Evolutionary conservation across 2,797 vertebrate genomes (phyloP).

Genomic region (Pseudochromis fuscus): DNA sequence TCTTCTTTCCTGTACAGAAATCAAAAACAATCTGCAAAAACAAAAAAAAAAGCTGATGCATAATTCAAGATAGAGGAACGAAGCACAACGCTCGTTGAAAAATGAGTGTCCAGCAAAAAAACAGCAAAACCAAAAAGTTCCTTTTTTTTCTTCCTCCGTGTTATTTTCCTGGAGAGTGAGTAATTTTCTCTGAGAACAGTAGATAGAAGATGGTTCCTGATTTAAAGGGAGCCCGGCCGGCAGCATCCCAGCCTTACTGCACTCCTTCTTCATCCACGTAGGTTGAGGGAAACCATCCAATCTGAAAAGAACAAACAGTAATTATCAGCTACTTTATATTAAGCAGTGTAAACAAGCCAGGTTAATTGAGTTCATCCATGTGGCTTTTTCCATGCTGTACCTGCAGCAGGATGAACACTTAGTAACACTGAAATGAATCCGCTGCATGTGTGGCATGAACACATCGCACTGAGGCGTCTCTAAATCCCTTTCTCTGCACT

Average conservation of each 20-base stretch:
- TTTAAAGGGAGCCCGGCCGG: slow-evolving; percentile 51
- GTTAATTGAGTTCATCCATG: slow-evolving; percentile 24
- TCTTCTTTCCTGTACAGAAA: slow-evolving; percentile 70
- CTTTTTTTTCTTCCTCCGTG: slow-evolving; percentile 32
- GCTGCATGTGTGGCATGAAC: not conserved
- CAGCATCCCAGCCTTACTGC: slow-evolving; percentile 81
- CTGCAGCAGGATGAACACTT: not conserved
- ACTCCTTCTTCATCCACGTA: slow-evolving; percentile 97
- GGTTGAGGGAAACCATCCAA: slow-evolving; percentile 98
- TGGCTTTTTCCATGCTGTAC: not conserved
- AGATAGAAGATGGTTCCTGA: slow-evolving; percentile 72
- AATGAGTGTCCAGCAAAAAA: slow-evolving; percentile 73
- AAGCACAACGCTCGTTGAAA: slow-evolving; percentile 74
- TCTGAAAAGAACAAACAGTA: slow-evolving; percentile 80
- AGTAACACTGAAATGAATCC: not conserved
- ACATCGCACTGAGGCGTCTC: not conserved
- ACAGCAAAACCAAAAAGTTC: slow-evolving; percentile 55
- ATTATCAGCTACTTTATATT: slow-evolving; percentile 19
- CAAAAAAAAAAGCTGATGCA: slow-evolving; percentile 69
- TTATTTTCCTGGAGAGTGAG: slow-evolving; percentile 74
- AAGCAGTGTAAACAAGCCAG: slow-evolving; percentile 5
- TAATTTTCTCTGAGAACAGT: slow-evolving; percentile 76
- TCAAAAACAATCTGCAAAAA: slow-evolving; percentile 65
- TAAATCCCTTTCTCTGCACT: not conserved
- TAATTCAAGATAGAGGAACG: slow-evolving; percentile 71